Evolutionary conservation across 2,113 vertebrate genomes (phyloP).

Genomic region (Zapornia atra): DNA sequence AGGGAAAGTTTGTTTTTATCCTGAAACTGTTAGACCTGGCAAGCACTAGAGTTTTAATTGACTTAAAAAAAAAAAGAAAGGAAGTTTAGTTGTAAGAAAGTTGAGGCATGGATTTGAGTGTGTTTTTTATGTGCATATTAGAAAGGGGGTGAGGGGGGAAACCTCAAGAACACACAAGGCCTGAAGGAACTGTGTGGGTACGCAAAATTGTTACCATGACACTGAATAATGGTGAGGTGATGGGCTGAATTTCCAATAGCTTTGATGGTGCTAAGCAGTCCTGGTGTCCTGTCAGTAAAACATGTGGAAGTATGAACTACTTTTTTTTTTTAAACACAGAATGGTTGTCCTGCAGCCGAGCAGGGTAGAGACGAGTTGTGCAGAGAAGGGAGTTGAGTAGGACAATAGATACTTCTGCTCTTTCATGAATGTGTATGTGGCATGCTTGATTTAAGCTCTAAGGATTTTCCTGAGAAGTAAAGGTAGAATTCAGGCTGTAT

Average conservation of each 20-base stretch:
- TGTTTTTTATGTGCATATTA: background rate
- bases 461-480: background rate
- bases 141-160: background rate
- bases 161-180: background rate
- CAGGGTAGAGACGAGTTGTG: background rate
- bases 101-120: background rate
- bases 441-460: background rate
- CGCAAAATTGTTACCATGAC: constrained; percentile 21
- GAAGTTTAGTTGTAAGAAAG: background rate
- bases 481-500: background rate
- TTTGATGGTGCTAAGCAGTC: background rate
- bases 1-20: fast-evolving
- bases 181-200: background rate
- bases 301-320: background rate
- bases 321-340: fast-evolving
- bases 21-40: background rate
- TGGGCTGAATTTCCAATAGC: constrained; percentile 11
- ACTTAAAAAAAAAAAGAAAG: too few relatives aligned
- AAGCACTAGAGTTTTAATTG: background rate
- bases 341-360: background rate
- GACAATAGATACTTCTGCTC: background rate
- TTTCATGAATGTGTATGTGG: fast-evolving
- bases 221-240: background rate
- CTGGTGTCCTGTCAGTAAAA: background rate
- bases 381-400: background rate